Evolutionary conservation across 2,888 invertebrate genomes (phyloP), one percentile per base, ranked within the genome.

Genomic region (Yponomeuta malinellus): DNA sequence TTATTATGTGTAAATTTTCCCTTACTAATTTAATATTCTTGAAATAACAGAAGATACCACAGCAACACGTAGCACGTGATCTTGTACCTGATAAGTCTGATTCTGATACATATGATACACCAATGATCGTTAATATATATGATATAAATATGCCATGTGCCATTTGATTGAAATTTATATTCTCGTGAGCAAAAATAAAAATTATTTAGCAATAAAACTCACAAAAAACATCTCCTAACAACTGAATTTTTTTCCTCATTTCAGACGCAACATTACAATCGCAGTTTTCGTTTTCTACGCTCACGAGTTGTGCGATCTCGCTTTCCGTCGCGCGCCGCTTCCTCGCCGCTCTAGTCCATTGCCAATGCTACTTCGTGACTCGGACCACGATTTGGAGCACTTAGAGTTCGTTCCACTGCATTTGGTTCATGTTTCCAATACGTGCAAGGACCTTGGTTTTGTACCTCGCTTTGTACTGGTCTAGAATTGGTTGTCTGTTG

Each of bases 221-320:
- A 33, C 33, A 5, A 2, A 33, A 33, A 33, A 43, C 43, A 3
- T 43, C 43, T 43, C 8, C 8, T 43, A 43, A 43, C 5, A 43
- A 5, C 43, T 43, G 43, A 4, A 8, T 5, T 43, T 43, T 43
- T 59, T 59, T 15, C 5, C 1, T 59, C 12, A 29, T 9, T 23
- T 29, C 64, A 29, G 31, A 10, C 23, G 29, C 9, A 67, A 2
- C 67, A 67, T 15, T 37, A 43, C 48, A 48, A 69, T 59, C 6
- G 63, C 52, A 48, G 80, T 79, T 85, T 83, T 85, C 83, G 80
- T 78, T 87, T 87, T 85, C 81, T 79, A 78, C 78, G 74, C 74
- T 75, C 76, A 75, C 78, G 77, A 77, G 76, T 79, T 70, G 75
- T 79, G 81, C 75, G 78, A 81, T 83, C 88, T 89, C 88, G 83